Conservation (phyloP, 2,797 vertebrate genomes). For the Florisuga fusca region DNA sequence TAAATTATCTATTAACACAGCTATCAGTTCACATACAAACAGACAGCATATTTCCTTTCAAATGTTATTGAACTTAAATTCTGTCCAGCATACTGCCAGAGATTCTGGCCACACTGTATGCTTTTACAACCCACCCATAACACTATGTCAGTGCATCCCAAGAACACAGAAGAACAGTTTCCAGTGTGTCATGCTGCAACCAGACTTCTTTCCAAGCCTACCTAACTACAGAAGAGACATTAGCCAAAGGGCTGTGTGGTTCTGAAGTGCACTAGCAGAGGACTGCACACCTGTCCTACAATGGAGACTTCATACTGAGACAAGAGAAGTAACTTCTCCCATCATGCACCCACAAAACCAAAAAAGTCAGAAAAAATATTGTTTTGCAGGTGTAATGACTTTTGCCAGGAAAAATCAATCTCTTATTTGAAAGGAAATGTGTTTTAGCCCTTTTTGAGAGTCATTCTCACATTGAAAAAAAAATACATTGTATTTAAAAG, state of each 20-base stretch:
- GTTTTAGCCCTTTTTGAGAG: background rate
- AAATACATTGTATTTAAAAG: background rate
- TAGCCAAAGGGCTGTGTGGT: background rate
- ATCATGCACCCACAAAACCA: background rate
- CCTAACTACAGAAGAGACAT: background rate
- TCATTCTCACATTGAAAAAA: background rate
- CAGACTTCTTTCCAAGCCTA: background rate
- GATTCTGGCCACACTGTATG: slow-evolving; percentile 3
- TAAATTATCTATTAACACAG: background rate
- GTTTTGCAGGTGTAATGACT: background rate
- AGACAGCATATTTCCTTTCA: background rate
- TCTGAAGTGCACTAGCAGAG: background rate
- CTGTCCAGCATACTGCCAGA: background rate
- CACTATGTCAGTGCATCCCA: background rate
- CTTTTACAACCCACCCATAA: background rate
- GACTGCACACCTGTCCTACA: background rate
- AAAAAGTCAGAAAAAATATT: background rate
- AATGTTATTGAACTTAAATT: background rate
- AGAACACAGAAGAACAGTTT: background rate
- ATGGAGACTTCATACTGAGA: background rate
- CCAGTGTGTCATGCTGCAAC: background rate
- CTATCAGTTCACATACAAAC: background rate
- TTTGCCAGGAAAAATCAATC: background rate
- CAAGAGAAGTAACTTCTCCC: background rate
- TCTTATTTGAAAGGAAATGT: background rate